Conservation (phyloP, 2,888 invertebrate genomes). For the Eremobia ochroleuca region DNA sequence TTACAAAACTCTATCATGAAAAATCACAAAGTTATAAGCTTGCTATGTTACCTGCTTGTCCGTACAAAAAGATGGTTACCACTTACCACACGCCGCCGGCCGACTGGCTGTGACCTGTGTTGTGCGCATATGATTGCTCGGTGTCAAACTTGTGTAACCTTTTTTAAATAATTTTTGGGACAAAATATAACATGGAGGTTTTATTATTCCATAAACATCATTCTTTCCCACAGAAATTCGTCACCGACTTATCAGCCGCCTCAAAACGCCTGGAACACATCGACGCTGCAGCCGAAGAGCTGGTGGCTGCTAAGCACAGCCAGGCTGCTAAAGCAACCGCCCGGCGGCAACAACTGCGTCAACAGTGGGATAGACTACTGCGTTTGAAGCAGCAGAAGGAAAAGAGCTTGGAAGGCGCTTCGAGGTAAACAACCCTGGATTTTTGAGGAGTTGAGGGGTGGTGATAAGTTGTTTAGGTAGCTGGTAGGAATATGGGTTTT, state of each 20-base stretch:
- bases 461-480: neutral
- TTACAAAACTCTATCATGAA: too few relatives aligned
- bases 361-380: conserved; percentile 97
- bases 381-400: conserved; percentile 97
- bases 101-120: too few relatives aligned
- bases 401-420: conserved; percentile 97
- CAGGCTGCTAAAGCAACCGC: conserved; percentile 92
- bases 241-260: conserved; percentile 98
- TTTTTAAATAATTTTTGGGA: too few relatives aligned
- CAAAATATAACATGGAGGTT: too few relatives aligned
- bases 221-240: too few relatives aligned
- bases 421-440: conserved; percentile 88
- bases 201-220: too few relatives aligned
- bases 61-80: too few relatives aligned
- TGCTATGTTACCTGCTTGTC: too few relatives aligned
- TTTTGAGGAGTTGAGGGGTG: conserved; percentile 1
- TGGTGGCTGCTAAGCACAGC: conserved; percentile 96
- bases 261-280: conserved; percentile 97
- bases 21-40: too few relatives aligned
- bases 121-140: too few relatives aligned
- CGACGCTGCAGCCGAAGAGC: conserved; percentile 96
- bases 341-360: conserved; percentile 96
- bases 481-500: neutral
- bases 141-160: too few relatives aligned
- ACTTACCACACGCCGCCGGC: too few relatives aligned